Evolutionary conservation across 2,113 vertebrate species (phyloP).

Genomic region (Madoqua kirkii): DNA sequence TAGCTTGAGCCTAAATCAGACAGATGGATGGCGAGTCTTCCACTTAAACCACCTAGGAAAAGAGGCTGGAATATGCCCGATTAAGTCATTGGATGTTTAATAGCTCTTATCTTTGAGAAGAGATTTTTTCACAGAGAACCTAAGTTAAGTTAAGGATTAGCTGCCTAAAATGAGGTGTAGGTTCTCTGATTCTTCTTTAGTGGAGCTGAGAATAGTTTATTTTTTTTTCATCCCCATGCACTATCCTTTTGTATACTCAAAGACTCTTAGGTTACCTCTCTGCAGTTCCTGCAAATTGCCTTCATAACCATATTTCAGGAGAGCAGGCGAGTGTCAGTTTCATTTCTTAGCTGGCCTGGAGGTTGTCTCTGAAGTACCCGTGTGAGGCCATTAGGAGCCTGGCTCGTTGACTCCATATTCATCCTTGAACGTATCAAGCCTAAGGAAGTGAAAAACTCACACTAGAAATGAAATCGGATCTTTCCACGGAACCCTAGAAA

Average conservation of each 20-base stretch:
- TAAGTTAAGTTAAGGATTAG: not conserved
- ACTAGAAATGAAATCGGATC: not conserved
- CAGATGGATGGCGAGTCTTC: not conserved
- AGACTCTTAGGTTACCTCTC: slow-evolving; percentile 26
- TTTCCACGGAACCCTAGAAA: not conserved
- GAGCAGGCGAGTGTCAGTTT: slow-evolving; percentile 27
- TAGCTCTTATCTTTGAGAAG: not conserved
- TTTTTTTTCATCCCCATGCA: not conserved
- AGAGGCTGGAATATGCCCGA: not conserved
- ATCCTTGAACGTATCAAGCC: not conserved
- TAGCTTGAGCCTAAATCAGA: slow-evolving; percentile 12
- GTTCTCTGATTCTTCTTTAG: not conserved
- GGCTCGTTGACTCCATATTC: not conserved
- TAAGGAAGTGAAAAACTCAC: not conserved
- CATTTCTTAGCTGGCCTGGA: slow-evolving; percentile 24
- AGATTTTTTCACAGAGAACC: not conserved
- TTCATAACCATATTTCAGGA: not conserved
- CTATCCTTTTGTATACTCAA: not conserved
- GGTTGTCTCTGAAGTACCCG: not conserved
- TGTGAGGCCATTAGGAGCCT: not conserved
- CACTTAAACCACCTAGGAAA: not conserved
- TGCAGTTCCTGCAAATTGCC: slow-evolving; percentile 14
- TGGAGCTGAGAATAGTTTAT: not conserved
- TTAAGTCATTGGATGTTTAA: not conserved
- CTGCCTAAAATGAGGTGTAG: not conserved